Base-by-base conservation (phyloP, 1,140 invertebrate genomes). In the Trypoxylus dichotomus region DNA sequence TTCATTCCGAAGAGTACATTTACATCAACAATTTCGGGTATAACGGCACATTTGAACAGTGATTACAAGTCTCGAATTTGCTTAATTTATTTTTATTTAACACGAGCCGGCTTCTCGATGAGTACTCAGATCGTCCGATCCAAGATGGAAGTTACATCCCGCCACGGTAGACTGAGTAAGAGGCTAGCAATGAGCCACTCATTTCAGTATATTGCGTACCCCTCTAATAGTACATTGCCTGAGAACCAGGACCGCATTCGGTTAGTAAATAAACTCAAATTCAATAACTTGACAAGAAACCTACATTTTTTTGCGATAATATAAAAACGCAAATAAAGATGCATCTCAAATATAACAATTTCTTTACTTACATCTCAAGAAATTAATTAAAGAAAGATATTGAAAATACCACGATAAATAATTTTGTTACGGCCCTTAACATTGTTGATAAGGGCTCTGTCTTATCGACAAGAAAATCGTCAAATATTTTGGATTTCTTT, bases 141-240 rank as follows among this genome's bases (percentile, higher is more conserved):
- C 86, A 86, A 87, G 84, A 86, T 86, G 86, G 86, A 86, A 85
- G 85, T 84, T 84, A 84, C 84, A 85, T 85, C 83, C 85, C 85
- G 85, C 85, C 85, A 84, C 85, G 85, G 81, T 83, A 85, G 82
- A 85, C 85, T 85, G 81, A 80, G 83, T 83, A 83, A 80, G 83
- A 82, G 81, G 82, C 82, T 83, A 83, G 80, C 81, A 79, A 63
- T 63, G 60, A 63, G 60, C 60, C 77, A 81, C 84, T 83, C 82
- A 83, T 83, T 84, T 83, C 81, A 81, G 85, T 86, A 86, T 86
- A 86, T 81, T 78, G 79, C 79, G 81, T 85, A 86, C 85, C 85
- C 85, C 85, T 86, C 85, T 86, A 86, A 85, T 85, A 83, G 82
- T 83, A 84, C 82, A 86, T 85, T 90, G 81, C 74, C 74, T 25